These are phyloP conservation scores for Trilocha varians DNA, from an alignment of 2,888 invertebrate species.

Conservation along the genomic window DNA sequence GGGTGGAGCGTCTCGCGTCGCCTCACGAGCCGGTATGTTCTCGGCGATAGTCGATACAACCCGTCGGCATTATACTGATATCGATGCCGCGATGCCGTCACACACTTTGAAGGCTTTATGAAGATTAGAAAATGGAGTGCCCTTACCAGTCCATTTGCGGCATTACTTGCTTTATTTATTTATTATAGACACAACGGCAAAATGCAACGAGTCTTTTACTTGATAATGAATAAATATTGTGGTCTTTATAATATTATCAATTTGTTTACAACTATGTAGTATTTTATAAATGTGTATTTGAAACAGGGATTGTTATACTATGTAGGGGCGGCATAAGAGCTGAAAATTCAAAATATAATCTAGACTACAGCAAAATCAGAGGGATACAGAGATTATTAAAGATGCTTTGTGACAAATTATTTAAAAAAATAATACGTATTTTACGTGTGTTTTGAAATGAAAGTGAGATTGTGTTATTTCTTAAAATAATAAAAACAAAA, in stretches of 20 bases:
- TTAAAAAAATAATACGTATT: background rate
- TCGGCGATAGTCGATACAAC: slow-evolving; percentile 40
- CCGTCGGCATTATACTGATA: slow-evolving; percentile 36
- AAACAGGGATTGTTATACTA: too few relatives aligned
- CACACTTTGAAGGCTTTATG: slow-evolving; percentile 51
- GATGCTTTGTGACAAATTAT: too few relatives aligned
- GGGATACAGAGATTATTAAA: too few relatives aligned
- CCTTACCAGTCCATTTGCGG: slow-evolving; percentile 17
- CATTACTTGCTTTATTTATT: background rate
- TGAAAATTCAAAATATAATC: too few relatives aligned
- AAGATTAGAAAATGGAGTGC: slow-evolving; percentile 61
- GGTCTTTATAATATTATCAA: background rate
- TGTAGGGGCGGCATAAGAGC: too few relatives aligned
- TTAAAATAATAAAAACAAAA: background rate
- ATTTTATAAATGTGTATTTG: too few relatives aligned
- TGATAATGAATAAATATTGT: background rate
- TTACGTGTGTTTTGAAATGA: too few relatives aligned
- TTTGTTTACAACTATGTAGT: background rate
- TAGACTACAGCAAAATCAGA: too few relatives aligned
- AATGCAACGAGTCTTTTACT: background rate
- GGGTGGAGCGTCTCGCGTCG: slow-evolving; percentile 21
- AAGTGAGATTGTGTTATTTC: too few relatives aligned
- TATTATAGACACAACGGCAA: background rate
- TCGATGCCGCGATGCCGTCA: slow-evolving; percentile 44
- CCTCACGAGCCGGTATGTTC: slow-evolving; percentile 27